These are phyloP conservation scores for Callimorpha dominula DNA, from an alignment of 2,888 invertebrate genomes.

Conservation along the genomic window DNA sequence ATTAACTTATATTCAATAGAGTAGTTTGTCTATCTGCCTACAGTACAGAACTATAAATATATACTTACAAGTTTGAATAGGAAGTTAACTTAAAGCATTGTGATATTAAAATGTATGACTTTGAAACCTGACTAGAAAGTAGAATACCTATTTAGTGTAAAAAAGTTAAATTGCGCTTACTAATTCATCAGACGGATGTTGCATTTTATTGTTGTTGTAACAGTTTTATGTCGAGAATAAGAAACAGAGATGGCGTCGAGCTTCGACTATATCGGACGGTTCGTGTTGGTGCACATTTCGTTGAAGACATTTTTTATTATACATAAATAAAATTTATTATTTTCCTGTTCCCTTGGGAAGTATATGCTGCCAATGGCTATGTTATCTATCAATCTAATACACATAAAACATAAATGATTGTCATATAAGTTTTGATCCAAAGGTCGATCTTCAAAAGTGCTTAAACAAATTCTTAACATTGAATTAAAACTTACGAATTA, in stretches of 20 bases:
- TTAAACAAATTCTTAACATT: not conserved
- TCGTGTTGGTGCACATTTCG: not conserved
- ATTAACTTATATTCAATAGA: not conserved
- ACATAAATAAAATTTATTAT: too few species aligned
- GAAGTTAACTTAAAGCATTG: not conserved
- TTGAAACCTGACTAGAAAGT: not conserved
- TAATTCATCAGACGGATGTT: not conserved
- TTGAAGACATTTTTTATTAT: too few species aligned
- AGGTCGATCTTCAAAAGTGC: not conserved
- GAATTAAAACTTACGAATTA: not conserved
- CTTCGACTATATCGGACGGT: not conserved
- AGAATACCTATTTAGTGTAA: not conserved
- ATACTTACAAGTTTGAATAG: not conserved
- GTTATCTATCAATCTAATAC: too few species aligned
- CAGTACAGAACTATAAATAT: not conserved
- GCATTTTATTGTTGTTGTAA: not conserved
- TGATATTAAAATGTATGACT: not conserved
- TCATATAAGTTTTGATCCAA: not conserved
- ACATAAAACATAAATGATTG: not conserved
- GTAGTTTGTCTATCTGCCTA: not conserved
- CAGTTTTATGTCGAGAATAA: too few species aligned
- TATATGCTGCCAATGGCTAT: too few species aligned
- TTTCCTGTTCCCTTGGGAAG: too few species aligned
- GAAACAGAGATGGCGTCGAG: not conserved
- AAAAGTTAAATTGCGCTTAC: not conserved